These are phyloP conservation scores for Ammospiza caudacuta DNA, from an alignment of 2,113 vertebrate genomes.

Conservation along the genomic window DNA sequence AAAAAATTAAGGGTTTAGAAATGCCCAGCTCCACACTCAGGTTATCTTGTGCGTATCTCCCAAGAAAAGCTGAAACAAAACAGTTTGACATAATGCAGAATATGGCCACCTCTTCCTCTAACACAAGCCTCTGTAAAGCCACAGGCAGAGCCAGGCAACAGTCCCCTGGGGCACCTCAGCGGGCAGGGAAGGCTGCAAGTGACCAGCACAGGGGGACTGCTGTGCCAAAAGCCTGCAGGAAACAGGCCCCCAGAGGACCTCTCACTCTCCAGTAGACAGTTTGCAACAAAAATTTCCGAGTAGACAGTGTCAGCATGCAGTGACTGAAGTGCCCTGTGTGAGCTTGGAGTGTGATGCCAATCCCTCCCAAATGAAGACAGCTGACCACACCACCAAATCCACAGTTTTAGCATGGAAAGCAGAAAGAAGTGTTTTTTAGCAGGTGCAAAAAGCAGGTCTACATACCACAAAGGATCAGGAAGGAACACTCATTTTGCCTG, in stretches of 20 bases:
- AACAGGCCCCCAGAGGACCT: background rate
- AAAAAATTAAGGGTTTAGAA: background rate
- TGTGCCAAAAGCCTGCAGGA: background rate
- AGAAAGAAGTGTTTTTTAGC: background rate
- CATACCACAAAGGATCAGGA: background rate
- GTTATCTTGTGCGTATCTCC: background rate
- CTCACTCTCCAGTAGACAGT: background rate
- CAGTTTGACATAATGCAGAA: background rate
- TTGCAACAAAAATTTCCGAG: background rate
- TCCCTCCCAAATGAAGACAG: background rate
- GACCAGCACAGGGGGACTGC: background rate
- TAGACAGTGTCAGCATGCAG: accelerated
- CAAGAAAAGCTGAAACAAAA: background rate
- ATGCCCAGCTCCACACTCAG: background rate
- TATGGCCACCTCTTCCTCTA: background rate
- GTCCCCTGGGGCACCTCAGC: accelerated
- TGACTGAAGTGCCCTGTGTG: background rate
- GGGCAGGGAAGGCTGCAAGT: background rate
- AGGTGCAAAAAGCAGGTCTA: background rate
- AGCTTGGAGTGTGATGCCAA: background rate
- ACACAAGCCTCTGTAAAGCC: background rate
- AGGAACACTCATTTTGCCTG: background rate
- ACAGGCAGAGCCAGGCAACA: background rate
- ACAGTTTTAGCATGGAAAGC: background rate
- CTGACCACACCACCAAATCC: background rate